Conservation (phyloP, 2,797 vertebrate genomes). For the Paedocypris micromegethes region DNA sequence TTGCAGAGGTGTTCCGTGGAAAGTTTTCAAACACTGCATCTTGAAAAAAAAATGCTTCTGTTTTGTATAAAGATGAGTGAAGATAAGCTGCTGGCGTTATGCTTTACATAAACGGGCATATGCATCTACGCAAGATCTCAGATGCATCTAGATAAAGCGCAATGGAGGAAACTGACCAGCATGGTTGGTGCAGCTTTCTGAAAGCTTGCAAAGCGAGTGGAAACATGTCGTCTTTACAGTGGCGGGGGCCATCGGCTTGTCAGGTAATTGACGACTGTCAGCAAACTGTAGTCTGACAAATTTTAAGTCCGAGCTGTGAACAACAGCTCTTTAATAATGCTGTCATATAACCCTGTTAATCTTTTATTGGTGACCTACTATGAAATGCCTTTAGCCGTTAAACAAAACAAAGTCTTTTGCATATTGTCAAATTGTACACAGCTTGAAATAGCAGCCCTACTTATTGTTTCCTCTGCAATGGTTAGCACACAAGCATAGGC, state of each 20-base stretch:
- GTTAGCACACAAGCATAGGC: too few relatives aligned
- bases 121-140: too few relatives aligned
- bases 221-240: conserved; percentile 15
- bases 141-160: too few relatives aligned
- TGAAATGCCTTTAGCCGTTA: neutral
- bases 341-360: neutral
- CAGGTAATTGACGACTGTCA: conserved; percentile 16
- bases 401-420: too few relatives aligned
- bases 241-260: neutral
- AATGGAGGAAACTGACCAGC: neutral
- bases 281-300: conserved; percentile 1
- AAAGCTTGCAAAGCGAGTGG: neutral
- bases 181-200: conserved; percentile 5
- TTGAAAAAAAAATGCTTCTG: neutral
- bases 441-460: too few relatives aligned
- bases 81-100: neutral
- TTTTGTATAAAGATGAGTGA: neutral
- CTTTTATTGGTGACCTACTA: neutral
- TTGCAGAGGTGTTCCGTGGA: neutral
- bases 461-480: too few relatives aligned
- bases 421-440: too few relatives aligned
- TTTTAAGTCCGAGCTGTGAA: conserved; percentile 3
- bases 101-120: too few relatives aligned
- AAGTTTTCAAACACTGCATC: neutral
- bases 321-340: conserved; percentile 9